These are phyloP conservation scores for Lepas anatifera DNA, from an alignment of 2,888 invertebrate genomes.

Conservation along the genomic window DNA sequence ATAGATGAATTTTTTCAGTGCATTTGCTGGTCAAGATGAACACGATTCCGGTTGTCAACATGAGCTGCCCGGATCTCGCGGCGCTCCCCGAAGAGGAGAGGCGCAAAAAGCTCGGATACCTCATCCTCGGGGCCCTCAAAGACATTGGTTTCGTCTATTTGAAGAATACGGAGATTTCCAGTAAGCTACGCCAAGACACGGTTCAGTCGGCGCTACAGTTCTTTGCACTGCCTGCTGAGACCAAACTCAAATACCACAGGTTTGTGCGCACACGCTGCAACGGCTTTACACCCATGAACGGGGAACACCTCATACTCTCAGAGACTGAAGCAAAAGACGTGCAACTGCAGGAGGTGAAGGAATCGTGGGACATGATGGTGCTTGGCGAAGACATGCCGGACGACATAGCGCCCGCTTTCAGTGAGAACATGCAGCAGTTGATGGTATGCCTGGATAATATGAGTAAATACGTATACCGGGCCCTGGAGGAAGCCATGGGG, in stretches of 20 bases:
- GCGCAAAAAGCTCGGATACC: not conserved
- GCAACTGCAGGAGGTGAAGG: not conserved
- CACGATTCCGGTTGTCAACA: no score
- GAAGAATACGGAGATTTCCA: slow-evolving; percentile 18
- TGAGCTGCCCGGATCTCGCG: not conserved
- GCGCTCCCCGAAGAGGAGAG: not conserved
- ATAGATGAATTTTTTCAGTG: no score
- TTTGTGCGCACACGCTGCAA: not conserved
- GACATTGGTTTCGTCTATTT: slow-evolving; percentile 22
- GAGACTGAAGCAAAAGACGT: not conserved
- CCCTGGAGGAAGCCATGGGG: not conserved
- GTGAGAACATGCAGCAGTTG: not conserved
- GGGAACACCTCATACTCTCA: not conserved
- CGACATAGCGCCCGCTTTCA: slow-evolving; percentile 3
- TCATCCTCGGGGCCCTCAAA: slow-evolving; percentile 14
- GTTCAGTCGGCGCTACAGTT: not conserved
- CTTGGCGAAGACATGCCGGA: not conserved
- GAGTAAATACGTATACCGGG: not conserved
- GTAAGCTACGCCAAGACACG: not conserved
- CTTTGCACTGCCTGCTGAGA: slow-evolving; percentile 9
- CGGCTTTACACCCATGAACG: not conserved
- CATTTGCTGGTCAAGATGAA: no score
- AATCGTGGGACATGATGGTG: not conserved
- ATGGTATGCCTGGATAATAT: not conserved
- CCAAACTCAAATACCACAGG: not conserved